Evolutionary conservation across 2,113 vertebrate genomes (phyloP), one percentile per base, ranked within the genome.

Genomic region (Recurvirostra avosetta): DNA sequence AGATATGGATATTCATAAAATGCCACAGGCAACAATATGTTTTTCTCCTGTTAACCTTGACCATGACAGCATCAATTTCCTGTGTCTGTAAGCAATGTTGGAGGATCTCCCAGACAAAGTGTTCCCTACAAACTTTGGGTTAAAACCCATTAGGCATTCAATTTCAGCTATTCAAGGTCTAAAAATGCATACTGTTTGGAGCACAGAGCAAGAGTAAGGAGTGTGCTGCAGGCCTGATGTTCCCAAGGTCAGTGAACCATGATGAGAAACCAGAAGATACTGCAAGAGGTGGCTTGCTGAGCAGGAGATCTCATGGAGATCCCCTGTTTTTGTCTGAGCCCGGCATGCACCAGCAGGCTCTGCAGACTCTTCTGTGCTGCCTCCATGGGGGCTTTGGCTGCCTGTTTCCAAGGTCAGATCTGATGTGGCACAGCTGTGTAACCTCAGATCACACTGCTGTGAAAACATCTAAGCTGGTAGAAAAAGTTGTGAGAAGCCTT

Each of bases 341-440:
- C 0, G 2, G 38, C 11, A 26, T 9, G 8, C 10, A 49, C 6
- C 34, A 11, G 3, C 0, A 0, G 29, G 8, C 8, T 80, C 34
- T 76, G 32, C 41, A 53, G 6, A 13, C 11, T 49, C n/a, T 36
- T 49, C 8, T 21, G 67, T 18, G 2, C 2, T 29, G 41, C 7
- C 30, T 67, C 19, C 58, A 20, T 14, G 11, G 12, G 5, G 11
- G 5, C 2, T 3, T 38, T 47, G n/a, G 16, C 34, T 74, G 23
- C 11, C 17, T 52, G 11, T 13, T 68, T 73, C 59, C 83, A 59
- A 40, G 17, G n/a, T 8, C 43, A 63, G 32, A 13, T 73, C 36
- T 3, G 0, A 15, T 5, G 38, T 20, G 50, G 32, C 8, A 55
- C 10, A 34, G 43, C 11, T n/a, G 18, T 49, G 12, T 30, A 50